Evolutionary conservation across 2,797 vertebrate species (phyloP).

Genomic region (Prionace glauca): DNA sequence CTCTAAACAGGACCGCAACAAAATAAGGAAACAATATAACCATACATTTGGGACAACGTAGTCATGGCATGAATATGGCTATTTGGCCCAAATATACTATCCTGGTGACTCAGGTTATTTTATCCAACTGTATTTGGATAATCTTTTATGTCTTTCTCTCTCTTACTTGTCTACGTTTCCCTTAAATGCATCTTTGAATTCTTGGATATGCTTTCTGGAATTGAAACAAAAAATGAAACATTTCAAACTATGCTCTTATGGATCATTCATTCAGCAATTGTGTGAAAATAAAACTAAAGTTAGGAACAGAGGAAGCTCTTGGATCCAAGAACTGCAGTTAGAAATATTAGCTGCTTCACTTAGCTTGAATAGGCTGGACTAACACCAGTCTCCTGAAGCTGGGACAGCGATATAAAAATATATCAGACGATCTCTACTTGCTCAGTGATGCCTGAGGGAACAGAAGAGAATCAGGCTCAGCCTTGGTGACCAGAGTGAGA

Average conservation of each 20-base stretch:
- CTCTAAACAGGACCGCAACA: background rate
- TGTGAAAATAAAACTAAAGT: background rate
- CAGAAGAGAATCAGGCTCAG: background rate
- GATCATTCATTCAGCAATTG: background rate
- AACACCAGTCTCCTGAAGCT: background rate
- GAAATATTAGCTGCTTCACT: background rate
- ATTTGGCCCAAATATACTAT: background rate
- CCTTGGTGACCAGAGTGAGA: background rate
- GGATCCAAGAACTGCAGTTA: background rate
- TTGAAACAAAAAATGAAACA: background rate
- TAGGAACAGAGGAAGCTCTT: background rate
- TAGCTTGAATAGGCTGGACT: background rate
- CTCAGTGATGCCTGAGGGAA: background rate
- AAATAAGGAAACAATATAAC: background rate
- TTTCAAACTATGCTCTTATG: background rate
- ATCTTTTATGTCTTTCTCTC: background rate
- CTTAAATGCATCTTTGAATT: background rate
- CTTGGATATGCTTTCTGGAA: background rate
- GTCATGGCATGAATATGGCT: background rate
- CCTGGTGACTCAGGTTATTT: background rate
- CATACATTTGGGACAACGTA: background rate
- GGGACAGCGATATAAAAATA: background rate
- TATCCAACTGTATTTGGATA: background rate
- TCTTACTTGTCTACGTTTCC: background rate
- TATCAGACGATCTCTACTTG: background rate